phyloP scores from a whole-genome alignment of 1,140 invertebrate genomes.

The Sycobia sp. region DNA sequence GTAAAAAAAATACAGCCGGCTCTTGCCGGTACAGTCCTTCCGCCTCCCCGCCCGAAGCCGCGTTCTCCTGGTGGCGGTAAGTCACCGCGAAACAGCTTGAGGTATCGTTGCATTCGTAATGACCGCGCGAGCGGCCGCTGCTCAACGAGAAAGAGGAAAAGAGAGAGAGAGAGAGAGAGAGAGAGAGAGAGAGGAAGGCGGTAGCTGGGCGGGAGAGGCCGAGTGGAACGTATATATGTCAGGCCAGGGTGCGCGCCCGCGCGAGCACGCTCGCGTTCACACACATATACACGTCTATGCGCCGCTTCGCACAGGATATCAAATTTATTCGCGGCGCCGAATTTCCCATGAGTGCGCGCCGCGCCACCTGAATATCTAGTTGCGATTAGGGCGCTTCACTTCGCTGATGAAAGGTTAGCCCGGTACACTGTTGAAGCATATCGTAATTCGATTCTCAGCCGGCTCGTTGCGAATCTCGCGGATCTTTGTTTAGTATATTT shows the following conservation, averaged over 20 bases:
- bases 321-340: constrained; percentile 30
- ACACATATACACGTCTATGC: too few species aligned
- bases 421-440: background rate
- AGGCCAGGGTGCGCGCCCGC: background rate
- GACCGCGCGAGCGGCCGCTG: background rate
- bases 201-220: background rate
- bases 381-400: constrained; percentile 16
- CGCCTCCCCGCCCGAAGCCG: background rate
- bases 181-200: background rate
- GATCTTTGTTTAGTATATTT: too few species aligned
- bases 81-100: constrained; percentile 36
- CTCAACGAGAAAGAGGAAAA: background rate
- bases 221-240: background rate
- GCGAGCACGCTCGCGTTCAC: too few species aligned
- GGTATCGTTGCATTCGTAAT: constrained; percentile 36
- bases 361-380: constrained; percentile 30
- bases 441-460: constrained; percentile 1
- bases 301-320: constrained; percentile 18
- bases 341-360: constrained; percentile 30
- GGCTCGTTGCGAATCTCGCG: background rate
- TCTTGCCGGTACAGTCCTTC: background rate
- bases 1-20: constrained; percentile 33
- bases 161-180: background rate
- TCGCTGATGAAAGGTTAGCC: constrained; percentile 14
- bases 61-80: constrained; percentile 18